phyloP scores from a whole-genome alignment of 2,797 vertebrate genomes.

The Pagetopsis macropterus region DNA sequence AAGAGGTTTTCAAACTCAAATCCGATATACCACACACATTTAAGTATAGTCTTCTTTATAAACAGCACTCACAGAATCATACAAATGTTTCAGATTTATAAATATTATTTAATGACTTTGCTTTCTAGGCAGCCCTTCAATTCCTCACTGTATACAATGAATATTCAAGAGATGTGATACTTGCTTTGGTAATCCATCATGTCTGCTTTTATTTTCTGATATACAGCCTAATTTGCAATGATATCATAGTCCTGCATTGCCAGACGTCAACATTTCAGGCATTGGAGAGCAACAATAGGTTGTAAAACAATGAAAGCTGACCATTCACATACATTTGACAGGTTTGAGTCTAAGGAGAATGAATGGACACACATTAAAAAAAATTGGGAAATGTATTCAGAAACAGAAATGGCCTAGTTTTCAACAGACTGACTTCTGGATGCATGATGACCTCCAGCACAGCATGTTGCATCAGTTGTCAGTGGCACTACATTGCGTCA shows the following conservation, averaged over 20 bases:
- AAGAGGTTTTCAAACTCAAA: no score
- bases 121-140: not conserved
- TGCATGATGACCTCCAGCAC: slow-evolving; percentile 21
- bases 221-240: not conserved
- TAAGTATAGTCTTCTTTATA: not conserved
- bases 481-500: slow-evolving; percentile 33
- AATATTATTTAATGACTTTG: not conserved
- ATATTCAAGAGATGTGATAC: not conserved
- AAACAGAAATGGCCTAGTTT: no score
- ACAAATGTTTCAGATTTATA: not conserved
- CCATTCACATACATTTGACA: not conserved
- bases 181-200: not conserved
- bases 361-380: not conserved
- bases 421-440: not conserved
- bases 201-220: slow-evolving; percentile 9
- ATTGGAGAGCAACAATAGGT: not conserved
- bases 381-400: no score
- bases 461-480: slow-evolving; percentile 2
- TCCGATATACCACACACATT: not conserved
- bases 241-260: not conserved
- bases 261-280: not conserved
- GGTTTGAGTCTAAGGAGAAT: not conserved
- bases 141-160: not conserved
- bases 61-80: not conserved
- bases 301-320: not conserved